phyloP scores from a whole-genome alignment of 37 sponge, comb jelly and placozoan species.

The Crambe crambe region DNA sequence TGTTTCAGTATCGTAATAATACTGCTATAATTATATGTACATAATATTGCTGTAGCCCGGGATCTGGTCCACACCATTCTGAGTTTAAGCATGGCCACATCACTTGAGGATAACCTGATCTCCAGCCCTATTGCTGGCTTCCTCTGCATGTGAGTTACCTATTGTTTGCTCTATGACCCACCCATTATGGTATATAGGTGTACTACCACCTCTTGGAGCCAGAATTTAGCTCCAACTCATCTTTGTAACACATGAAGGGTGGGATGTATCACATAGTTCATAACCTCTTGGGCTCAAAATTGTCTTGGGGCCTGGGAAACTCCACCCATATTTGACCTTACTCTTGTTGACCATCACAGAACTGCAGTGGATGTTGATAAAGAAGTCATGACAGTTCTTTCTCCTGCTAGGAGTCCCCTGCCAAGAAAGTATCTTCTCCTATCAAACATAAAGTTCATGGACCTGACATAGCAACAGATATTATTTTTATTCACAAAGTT shows the following conservation, averaged over 20 bases:
- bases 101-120: conserved; percentile 67
- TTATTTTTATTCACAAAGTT: no score
- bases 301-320: no score
- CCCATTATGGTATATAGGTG: no score
- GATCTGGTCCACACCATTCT: conserved; percentile 58
- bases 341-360: conserved; percentile 19
- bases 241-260: no score
- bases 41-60: conserved; percentile 18
- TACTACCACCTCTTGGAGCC: no score
- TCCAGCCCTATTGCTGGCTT: conserved; percentile 68
- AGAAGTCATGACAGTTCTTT: conserved; percentile 73
- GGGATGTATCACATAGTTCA: no score
- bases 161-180: neutral
- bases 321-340: neutral
- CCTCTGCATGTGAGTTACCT: conserved; percentile 76
- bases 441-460: conserved; percentile 85
- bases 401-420: conserved; percentile 90
- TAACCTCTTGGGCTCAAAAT: no score
- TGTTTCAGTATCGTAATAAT: neutral
- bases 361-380: conserved; percentile 77
- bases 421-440: conserved; percentile 76
- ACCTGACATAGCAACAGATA: conserved; percentile 32
- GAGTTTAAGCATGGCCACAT: conserved; percentile 81
- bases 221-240: no score
- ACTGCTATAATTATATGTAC: neutral